Evolutionary conservation across 2,113 vertebrate species (phyloP).

Genomic region (Henicopernis longicauda): DNA sequence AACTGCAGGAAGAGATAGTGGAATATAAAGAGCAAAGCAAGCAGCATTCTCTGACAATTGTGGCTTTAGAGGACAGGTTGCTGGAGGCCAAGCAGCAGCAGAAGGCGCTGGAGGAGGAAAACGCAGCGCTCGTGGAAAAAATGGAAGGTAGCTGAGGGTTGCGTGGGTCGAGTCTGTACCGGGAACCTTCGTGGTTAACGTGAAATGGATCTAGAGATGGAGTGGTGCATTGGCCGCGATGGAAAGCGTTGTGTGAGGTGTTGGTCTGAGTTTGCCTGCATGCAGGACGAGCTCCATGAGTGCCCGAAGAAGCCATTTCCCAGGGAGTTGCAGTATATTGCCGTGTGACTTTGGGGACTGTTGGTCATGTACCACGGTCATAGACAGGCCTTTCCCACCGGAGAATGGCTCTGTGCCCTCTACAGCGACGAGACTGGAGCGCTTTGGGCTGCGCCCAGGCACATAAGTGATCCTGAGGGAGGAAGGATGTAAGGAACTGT

Average conservation of each 20-base stretch:
- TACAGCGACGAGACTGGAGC: rapidly evolving
- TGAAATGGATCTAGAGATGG: background rate
- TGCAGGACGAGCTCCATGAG: background rate
- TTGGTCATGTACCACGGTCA: rapidly evolving
- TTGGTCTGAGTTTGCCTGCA: background rate
- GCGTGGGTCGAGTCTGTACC: background rate
- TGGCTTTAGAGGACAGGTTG: slow-evolving; percentile 72
- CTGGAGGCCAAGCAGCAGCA: slow-evolving; percentile 28
- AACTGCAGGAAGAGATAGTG: slow-evolving; percentile 33
- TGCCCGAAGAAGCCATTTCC: background rate
- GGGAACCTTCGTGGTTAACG: rapidly evolving
- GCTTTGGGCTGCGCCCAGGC: background rate
- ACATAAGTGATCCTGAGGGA: background rate
- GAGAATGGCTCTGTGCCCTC: background rate
- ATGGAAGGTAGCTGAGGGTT: slow-evolving; percentile 56
- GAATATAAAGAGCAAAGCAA: slow-evolving; percentile 77
- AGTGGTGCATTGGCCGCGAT: rapidly evolving
- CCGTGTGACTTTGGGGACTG: background rate
- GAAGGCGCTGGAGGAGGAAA: slow-evolving; percentile 58
- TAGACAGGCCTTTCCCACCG: background rate
- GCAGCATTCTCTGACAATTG: slow-evolving; percentile 79
- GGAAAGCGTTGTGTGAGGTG: rapidly evolving
- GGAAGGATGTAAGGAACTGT: background rate
- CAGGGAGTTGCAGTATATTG: no score
- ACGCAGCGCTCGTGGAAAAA: background rate